Percentiles rank a stretch among this genome's conserved stretches.
Evolutionary conservation across 2,113 vertebrate species (phyloP).

Genomic region (Coptodon bakossiorum): DNA sequence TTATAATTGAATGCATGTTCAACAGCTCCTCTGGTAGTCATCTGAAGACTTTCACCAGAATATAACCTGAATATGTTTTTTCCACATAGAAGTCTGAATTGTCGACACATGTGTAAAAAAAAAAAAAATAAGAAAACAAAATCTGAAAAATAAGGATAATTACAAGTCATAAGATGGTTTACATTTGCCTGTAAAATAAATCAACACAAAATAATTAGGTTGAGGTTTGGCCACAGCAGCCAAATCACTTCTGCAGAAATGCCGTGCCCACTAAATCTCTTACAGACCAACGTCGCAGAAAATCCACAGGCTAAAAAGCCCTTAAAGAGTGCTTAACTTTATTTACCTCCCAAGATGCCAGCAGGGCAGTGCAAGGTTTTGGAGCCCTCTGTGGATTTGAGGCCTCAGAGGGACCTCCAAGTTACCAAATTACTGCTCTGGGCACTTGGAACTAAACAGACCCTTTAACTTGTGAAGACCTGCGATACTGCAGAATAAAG

Average conservation of each 20-base stretch:
- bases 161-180: conserved; percentile 35
- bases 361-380: not conserved
- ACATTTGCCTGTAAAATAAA: conserved; percentile 54
- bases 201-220: conserved; percentile 44
- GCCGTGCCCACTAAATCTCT: conserved; percentile 50
- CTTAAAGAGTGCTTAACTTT: conserved; percentile 39
- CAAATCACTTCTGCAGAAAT: conserved; percentile 53
- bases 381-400: conserved; percentile 9
- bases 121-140: not conserved
- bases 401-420: not conserved
- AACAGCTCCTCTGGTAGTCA: not conserved
- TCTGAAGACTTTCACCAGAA: not conserved
- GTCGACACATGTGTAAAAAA: conserved; percentile 8
- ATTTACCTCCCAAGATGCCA: conserved; percentile 49
- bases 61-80: not conserved
- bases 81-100: not conserved
- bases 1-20: conserved; percentile 14
- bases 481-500: not conserved
- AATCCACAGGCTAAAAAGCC: conserved; percentile 25
- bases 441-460: not conserved
- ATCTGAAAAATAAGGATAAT: conserved; percentile 21
- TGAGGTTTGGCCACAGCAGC: conserved; percentile 25
- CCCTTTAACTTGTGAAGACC: not conserved
- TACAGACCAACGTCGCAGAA: conserved; percentile 19
- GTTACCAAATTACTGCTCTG: conserved; percentile 23